Evolutionary conservation across 2,888 invertebrate species (phyloP), one percentile per base, ranked within the genome.

Genomic region (Ganaspis brasiliensis): DNA sequence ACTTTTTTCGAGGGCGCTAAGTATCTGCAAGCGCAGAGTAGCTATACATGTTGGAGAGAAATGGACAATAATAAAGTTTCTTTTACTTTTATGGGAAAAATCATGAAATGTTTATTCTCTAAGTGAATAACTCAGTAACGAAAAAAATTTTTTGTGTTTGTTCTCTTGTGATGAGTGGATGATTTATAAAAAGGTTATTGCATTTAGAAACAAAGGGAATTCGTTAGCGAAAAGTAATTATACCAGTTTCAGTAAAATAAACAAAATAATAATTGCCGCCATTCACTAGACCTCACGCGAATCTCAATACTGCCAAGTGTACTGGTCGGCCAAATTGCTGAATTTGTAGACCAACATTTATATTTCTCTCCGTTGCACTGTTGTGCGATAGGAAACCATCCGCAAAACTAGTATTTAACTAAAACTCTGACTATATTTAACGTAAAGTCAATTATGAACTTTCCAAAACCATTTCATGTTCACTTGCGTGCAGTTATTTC

Each of bases 61-160:
- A 52, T 52, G 52, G 52, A 1, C 49, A 49, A 49, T 49, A 56
- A 56, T 21, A 56, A 56, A 21, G 8, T 24, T 56, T 56, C 56
- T 26, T 56, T 24, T 19, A 21, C 12, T 56, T 24, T 24, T 14
- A 24, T 21, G 14, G 24, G 10, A 19, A 21, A 19, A 8, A 12
- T 35, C 37, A 9, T 14, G 37, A n/a, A 9, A 67, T 67, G 24
- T 67, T 63, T 14, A 40, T 63, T 2, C 10, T 19, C 24, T 21
- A 24, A 21, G 24, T 67, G 24, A n/a, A n/a, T n/a, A 67, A 9
- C 24, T 45, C 45, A 14, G 14, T 40, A 24, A 67, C 24, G 45
- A 45, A 24, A 67, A 45, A 67, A n/a, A 12, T 67, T 45, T 67
- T 67, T 9, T 14, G n/a, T 37, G 67, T 67, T 21, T 6, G 21